Base-by-base conservation (phyloP, 1,140 invertebrate species). In the Cylas formicarius region DNA sequence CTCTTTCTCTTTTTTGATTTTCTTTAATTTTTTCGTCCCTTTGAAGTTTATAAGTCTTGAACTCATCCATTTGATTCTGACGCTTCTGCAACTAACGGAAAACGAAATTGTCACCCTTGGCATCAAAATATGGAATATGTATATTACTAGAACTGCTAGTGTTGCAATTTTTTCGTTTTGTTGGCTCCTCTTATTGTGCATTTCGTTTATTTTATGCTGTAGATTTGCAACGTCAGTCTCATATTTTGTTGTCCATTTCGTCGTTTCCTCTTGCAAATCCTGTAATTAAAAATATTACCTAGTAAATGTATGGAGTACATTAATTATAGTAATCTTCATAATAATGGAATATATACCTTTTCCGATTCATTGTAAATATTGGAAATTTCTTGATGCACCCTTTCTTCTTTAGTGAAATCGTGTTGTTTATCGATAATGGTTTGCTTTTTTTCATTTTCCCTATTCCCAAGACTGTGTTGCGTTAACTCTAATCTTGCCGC, bases 231-330 rank as follows among this genome's bases (percentile, higher is more conserved):
- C 35, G 32, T 63, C 57, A n/a, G 37, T 35, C 32, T 60, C 54
- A 51, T 60, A 60, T 43, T 48, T 53, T 7, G 51, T 37, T 31
- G 52, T 50, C 61, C 61, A 63, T 9, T 49, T 22, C 34, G 54
- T 50, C n/a, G 60, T 44, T 19, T 39, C 23, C 16, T 55, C 39
- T 28, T 55, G 48, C 4, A 50, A 42, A 18, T 62, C 56, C 55
- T 57, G 36, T 13, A 56, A 53, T 33, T 23, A 43, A 8, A 44
- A 14, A n/a, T 26, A 27, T 18, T 23, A 21, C 11, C 23, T n/a
- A 36, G 22, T 18, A 21, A n/a, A n/a, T n/a, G n/a, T n/a, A n/a
- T n/a, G n/a, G n/a, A 10, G 2, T 20, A 38, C 6, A 26, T 27
- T 20, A 37, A 24, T 19, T 11, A n/a, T n/a, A n/a, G n/a, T n/a